A percentile compares a stretch with the other conserved stretches of the same genome.
Evolutionary conservation across 1,140 invertebrate species (phyloP).

Genomic region (Nymphalis io): DNA sequence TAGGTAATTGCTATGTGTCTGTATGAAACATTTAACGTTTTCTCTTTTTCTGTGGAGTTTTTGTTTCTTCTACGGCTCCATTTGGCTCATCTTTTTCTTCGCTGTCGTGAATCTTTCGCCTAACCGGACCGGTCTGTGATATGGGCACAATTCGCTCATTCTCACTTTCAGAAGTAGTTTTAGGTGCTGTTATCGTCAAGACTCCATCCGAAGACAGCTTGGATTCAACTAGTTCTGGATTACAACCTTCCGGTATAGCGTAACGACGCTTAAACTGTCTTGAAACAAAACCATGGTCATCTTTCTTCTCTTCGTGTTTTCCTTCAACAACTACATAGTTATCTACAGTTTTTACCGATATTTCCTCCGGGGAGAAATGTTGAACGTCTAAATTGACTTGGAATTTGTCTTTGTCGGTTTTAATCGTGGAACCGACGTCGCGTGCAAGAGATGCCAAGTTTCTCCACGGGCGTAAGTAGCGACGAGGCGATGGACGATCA

Average conservation of each 20-base stretch:
- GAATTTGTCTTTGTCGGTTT: constrained; percentile 76
- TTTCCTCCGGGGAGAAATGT: constrained; percentile 91
- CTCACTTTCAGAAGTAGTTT: constrained; percentile 53
- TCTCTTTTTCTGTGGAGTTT: constrained; percentile 61
- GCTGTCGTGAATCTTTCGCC: constrained; percentile 51
- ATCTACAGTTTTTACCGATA: constrained; percentile 90
- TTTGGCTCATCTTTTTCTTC: constrained; percentile 44
- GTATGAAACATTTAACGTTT: constrained; percentile 39
- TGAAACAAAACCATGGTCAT: constrained; percentile 87
- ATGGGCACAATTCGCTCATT: constrained; percentile 57
- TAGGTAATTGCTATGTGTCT: background rate
- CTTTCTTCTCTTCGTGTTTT: constrained; percentile 88
- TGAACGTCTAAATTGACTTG: constrained; percentile 90
- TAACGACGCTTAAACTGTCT: constrained; percentile 88
- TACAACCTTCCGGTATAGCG: constrained; percentile 85
- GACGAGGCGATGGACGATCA: constrained; percentile 47
- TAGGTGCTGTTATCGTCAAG: constrained; percentile 84
- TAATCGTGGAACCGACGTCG: constrained; percentile 65
- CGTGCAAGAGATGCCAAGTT: constrained; percentile 48
- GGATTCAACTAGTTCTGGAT: constrained; percentile 84
- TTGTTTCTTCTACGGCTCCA: constrained; percentile 45
- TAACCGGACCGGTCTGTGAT: constrained; percentile 62
- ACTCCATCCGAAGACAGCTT: constrained; percentile 89
- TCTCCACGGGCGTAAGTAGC: constrained; percentile 60
- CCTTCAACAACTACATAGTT: constrained; percentile 85